Percentiles rank a stretch among this genome's conserved stretches.
phyloP scores from a whole-genome alignment of 2,797 vertebrate species.

The Gymnothorax reevesii region DNA sequence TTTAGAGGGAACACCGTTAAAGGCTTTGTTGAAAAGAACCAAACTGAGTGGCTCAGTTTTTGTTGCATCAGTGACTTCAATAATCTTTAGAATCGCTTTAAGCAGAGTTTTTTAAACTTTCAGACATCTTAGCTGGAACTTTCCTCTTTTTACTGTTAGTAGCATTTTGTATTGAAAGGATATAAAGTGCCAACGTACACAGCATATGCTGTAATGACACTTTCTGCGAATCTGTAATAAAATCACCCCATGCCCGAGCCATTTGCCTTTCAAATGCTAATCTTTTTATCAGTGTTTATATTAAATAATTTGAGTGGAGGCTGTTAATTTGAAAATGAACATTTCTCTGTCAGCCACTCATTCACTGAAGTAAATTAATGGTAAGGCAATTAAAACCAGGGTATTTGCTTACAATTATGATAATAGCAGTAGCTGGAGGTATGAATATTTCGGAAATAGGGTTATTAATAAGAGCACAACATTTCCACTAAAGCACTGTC shows the following conservation, averaged over 20 bases:
- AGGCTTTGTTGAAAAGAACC: constrained; percentile 43
- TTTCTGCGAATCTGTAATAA: constrained; percentile 54
- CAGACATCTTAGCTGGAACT: neutral
- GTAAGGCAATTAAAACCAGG: constrained; percentile 71
- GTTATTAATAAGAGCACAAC: constrained; percentile 51
- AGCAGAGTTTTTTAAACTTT: neutral
- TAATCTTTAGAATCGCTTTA: neutral
- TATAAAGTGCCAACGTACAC: constrained; percentile 31
- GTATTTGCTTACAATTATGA: constrained; percentile 75
- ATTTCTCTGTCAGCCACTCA: constrained; percentile 60
- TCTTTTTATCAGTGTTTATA: constrained; percentile 71
- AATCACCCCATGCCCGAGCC: constrained; percentile 53
- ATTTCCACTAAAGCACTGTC: constrained; percentile 46
- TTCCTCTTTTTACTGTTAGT: neutral
- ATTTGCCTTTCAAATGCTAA: constrained; percentile 62
- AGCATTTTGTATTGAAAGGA: neutral
- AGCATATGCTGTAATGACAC: constrained; percentile 55
- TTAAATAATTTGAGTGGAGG: constrained; percentile 65
- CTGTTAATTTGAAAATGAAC: constrained; percentile 69
- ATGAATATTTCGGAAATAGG: constrained; percentile 61
- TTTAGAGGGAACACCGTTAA: constrained; percentile 65
- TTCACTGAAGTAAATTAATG: constrained; percentile 71
- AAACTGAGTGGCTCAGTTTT: neutral
- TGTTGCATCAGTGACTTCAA: neutral
- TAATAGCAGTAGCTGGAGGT: constrained; percentile 73